Conservation (phyloP, 2,113 vertebrate species). For the Chrysochloris asiatica region DNA sequence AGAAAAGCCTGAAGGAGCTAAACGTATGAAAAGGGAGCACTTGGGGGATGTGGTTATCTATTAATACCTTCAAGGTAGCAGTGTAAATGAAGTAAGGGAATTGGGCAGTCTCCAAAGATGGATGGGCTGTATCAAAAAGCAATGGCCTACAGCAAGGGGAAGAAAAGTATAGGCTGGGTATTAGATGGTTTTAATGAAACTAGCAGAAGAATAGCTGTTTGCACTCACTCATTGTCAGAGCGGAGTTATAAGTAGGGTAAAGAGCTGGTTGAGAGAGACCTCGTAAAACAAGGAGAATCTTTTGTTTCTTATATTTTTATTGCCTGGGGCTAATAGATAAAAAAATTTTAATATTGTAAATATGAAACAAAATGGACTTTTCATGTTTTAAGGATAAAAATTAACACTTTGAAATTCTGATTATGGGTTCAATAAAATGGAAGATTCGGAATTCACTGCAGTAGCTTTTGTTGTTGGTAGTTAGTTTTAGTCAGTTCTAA, state of each 20-base stretch:
- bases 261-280: conserved; percentile 10
- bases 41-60: conserved; percentile 51
- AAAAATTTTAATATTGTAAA: neutral
- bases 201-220: conserved; percentile 35
- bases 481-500: neutral
- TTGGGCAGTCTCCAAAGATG: conserved; percentile 63
- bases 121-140: conserved; percentile 42
- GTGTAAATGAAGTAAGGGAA: conserved; percentile 73
- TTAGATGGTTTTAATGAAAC: conserved; percentile 66
- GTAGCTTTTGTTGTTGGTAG: neutral
- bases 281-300: conserved; percentile 10
- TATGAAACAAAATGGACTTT: conserved; percentile 39
- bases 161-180: conserved; percentile 24
- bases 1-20: conserved; percentile 60
- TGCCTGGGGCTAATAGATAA: conserved; percentile 1
- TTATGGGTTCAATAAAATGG: conserved; percentile 51
- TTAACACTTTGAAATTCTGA: neutral
- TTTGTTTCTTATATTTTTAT: neutral
- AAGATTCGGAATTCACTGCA: conserved; percentile 6
- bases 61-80: conserved; percentile 70
- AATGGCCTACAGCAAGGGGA: conserved; percentile 28
- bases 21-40: conserved; percentile 67
- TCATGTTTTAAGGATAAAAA: neutral
- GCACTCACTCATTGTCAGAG: neutral
- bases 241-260: conserved; percentile 57